Percentiles rank a stretch among this genome's conserved stretches.
Conservation (phyloP, 2,113 vertebrate genomes). For the Sylvicapra grimmia region DNA sequence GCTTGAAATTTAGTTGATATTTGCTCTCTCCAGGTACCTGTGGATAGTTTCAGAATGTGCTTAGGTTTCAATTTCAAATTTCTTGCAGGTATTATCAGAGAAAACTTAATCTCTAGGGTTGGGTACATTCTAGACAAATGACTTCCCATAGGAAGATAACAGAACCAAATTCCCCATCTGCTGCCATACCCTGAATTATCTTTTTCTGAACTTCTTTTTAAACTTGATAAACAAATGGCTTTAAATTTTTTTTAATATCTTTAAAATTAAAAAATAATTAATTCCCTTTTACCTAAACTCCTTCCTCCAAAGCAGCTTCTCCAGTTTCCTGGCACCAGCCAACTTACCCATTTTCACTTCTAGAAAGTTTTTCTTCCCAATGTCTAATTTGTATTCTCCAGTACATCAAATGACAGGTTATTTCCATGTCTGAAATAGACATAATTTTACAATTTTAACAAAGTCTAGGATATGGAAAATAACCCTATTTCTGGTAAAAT, state of each 20-base stretch:
- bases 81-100: neutral
- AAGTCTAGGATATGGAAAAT: neutral
- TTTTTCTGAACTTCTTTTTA: neutral
- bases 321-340: neutral
- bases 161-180: neutral
- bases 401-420: neutral
- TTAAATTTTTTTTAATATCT: neutral
- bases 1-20: neutral
- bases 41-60: neutral
- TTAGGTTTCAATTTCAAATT: neutral
- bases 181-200: fast-evolving
- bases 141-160: neutral
- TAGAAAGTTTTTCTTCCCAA: neutral
- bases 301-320: neutral
- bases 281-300: neutral
- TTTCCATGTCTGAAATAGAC: neutral
- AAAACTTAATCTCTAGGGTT: neutral
- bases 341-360: neutral
- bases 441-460: neutral
- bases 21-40: neutral
- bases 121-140: neutral
- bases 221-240: neutral
- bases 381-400: neutral
- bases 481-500: neutral
- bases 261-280: neutral